Conservation (phyloP, 2,888 invertebrate genomes). For the Stictocephala bisonia region DNA sequence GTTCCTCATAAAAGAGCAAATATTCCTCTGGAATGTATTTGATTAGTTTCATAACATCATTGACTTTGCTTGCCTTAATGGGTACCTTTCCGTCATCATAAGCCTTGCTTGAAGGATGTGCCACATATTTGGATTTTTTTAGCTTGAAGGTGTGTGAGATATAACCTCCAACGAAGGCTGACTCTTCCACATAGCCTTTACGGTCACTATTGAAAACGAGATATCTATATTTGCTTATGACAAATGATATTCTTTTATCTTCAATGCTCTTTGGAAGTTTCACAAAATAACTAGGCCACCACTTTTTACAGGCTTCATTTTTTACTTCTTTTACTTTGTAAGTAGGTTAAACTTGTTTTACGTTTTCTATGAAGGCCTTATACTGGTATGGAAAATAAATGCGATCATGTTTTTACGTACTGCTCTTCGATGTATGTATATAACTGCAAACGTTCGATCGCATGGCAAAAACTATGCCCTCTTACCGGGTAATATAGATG, state of each 20-base stretch:
- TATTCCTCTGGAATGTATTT: slow-evolving; percentile 29
- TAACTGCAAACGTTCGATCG: slow-evolving; percentile 53
- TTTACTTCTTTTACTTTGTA: slow-evolving; percentile 39
- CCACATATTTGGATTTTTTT: background rate
- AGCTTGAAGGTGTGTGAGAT: background rate
- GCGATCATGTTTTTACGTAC: slow-evolving; percentile 45
- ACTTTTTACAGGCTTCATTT: slow-evolving; percentile 48
- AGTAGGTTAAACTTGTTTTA: background rate
- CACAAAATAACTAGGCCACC: slow-evolving; percentile 50
- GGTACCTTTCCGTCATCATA: background rate
- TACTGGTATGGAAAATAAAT: slow-evolving; percentile 46
- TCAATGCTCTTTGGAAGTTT: slow-evolving; percentile 30
- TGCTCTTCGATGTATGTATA: too few relatives aligned
- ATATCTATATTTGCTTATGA: slow-evolving; percentile 33
- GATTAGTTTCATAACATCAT: background rate
- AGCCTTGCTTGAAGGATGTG: background rate
- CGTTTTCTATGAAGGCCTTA: slow-evolving; percentile 3
- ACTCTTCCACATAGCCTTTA: background rate
- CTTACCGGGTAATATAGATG: slow-evolving; percentile 50
- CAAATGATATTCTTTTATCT: slow-evolving; percentile 37
- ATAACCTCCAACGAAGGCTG: background rate
- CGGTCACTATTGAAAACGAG: background rate
- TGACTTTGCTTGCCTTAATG: background rate
- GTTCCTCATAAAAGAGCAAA: background rate
- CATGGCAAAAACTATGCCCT: slow-evolving; percentile 53